Evolutionary conservation across 1,140 invertebrate species (phyloP), one percentile per base, ranked within the genome.

Genomic region (Pectinophora gossypiella): DNA sequence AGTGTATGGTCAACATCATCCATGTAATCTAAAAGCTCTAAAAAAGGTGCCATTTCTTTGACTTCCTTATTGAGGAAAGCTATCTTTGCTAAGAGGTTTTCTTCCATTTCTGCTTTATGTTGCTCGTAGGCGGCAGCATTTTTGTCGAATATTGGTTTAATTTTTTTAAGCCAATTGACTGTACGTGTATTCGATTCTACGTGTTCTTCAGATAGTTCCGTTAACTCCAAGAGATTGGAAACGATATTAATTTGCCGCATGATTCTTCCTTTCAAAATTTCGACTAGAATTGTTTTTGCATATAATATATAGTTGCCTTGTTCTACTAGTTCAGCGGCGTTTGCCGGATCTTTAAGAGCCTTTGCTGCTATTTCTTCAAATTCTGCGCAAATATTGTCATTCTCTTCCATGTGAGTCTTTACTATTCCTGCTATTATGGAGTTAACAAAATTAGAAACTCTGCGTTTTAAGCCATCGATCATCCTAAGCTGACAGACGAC

Each of bases 91-190:
- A 92, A 88, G 27, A 97, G 68, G 54, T 90, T 89, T 65, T 96
- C 94, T 85, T 97, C 95, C 68, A 96, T 93, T 48, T 93, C 91
- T 47, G 90, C 93, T 87, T 96, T 96, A 38, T 91, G 92, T 21
- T 92, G 90, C 85, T 97, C 95, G 70, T 93, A 93, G 56, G 94
- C 90, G 22, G 90, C 89, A 36, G 91, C 91, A 74, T 93, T 94
- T 69, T 90, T 90, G 16, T 94, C 91, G 59, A 95, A 91, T 36
- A 95, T 91, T 2, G 92, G 91, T 65, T 92, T 91, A 12, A 95
- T 94, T 40, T 91, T 89, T 48, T 89, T 87, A 6, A 94, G 68
- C 94, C 94, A 96, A 61, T 91, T 92, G 0, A 95, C 90, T 0
- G 93, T 94, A 46, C 72, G 83, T 10, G 91, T 91, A 66, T 93